Evolutionary conservation across 2,797 vertebrate species (phyloP).

Genomic region (Otus scops): DNA sequence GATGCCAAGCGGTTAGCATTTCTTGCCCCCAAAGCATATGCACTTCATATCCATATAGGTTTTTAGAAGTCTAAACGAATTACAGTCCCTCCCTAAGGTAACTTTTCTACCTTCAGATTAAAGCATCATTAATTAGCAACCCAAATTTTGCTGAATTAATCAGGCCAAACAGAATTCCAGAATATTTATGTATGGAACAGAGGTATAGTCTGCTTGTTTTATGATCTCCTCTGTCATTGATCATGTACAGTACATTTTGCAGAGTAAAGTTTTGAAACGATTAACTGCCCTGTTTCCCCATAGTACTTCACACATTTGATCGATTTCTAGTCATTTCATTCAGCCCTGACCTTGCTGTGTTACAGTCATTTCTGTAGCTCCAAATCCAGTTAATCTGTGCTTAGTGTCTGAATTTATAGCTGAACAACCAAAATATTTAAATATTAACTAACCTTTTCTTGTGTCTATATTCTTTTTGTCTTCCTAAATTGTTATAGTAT

Average conservation of each 20-base stretch:
- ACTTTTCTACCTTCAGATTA: background rate
- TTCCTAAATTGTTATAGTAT: background rate
- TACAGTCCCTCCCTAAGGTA: background rate
- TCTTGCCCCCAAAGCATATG: background rate
- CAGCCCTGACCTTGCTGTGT: constrained; percentile 54
- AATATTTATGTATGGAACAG: background rate
- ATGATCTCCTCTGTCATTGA: constrained; percentile 4
- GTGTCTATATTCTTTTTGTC: background rate
- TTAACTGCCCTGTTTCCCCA: constrained; percentile 36
- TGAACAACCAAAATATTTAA: constrained; percentile 14
- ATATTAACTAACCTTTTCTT: background rate
- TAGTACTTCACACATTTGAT: constrained; percentile 6
- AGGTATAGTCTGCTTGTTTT: background rate
- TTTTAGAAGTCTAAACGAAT: background rate
- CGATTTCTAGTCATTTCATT: constrained; percentile 33
- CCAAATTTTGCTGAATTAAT: background rate
- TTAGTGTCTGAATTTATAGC: constrained; percentile 1
- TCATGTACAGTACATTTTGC: constrained; percentile 24
- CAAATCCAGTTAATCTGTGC: constrained; percentile 21
- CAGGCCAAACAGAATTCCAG: background rate
- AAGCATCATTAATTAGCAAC: background rate
- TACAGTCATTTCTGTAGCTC: constrained; percentile 12
- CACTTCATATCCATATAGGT: background rate
- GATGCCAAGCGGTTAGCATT: background rate
- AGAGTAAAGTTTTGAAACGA: constrained; percentile 43